These are phyloP conservation scores for Phoenicopterus ruber DNA, from an alignment of 2,113 vertebrate species.

Conservation along the genomic window DNA sequence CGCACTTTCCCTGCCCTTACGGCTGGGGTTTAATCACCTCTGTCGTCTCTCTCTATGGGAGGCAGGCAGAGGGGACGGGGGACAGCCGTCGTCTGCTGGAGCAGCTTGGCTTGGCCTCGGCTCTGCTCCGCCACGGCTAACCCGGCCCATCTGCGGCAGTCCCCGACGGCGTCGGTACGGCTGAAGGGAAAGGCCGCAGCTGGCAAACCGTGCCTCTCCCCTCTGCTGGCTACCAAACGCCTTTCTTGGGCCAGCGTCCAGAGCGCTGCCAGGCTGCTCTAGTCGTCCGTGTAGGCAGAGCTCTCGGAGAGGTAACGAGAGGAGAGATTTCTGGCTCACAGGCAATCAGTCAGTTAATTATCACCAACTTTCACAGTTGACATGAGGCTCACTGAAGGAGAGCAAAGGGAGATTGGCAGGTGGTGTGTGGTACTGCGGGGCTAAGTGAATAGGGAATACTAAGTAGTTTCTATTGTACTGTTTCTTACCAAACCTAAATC, in stretches of 20 bases:
- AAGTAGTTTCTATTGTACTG: not conserved
- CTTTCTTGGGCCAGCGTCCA: not conserved
- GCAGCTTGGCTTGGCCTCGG: not conserved
- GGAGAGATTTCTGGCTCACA: not conserved
- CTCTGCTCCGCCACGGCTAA: not conserved
- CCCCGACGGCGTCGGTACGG: not conserved
- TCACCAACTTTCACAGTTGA: not conserved
- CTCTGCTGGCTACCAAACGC: not conserved
- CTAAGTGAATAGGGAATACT: not conserved
- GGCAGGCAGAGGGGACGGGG: not conserved
- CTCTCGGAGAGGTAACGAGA: not conserved
- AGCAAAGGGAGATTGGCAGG: not conserved
- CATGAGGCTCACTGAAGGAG: not conserved
- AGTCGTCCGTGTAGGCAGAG: not conserved
- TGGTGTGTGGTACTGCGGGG: not conserved
- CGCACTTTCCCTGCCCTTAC: not conserved
- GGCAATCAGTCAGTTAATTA: slow-evolving; percentile 1
- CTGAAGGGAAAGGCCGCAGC: not conserved
- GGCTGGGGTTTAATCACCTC: not conserved
- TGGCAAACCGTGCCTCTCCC: not conserved
- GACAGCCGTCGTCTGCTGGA: not conserved
- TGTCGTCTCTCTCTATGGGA: accelerated
- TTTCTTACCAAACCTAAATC: not conserved
- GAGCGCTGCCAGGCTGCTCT: not conserved
- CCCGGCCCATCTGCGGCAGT: not conserved